Base-by-base conservation (phyloP, 2,888 invertebrate species). In the Polia nebulosa region DNA sequence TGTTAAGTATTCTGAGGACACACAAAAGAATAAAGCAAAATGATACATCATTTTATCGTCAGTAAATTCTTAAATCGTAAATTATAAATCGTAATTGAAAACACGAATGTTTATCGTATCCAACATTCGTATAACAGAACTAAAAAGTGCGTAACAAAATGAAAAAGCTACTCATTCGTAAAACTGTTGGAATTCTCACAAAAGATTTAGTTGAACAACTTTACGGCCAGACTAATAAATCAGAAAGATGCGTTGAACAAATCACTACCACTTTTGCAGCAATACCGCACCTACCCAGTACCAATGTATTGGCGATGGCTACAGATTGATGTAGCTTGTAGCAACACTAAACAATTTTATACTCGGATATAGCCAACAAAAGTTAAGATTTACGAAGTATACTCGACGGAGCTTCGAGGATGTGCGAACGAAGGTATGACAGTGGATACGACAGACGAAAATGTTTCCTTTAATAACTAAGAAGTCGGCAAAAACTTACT, bases 301-400 rank as follows among this genome's bases (percentile, higher is more conserved):
- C 71, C 60, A 39, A 83, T 75, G 72, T 78, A 82, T 83, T 80
- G 76, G 71, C 83, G 84, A 88, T 88, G 87, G 79, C 74, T 87
- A 88, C 80, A 86, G 87, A 92, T 92, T 87, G 85, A 88, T 89
- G 89, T 92, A 79, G 61, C 67, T 61, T 72, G 72, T 90, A 87
- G 84, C 83, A 89, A 90, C 87, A 87, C 89, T 88, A 92, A 93
- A 93, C 91, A 91, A 93, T 93, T 91, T 91, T 90, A 90, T 91
- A 91, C 88, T 83, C 83, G 84, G 87, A 91, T 87, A 92, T 92
- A 90, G 88, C 88, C 87, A 88, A 86, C 90, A 89, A 91, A 94
- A 93, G 91, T 92, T 92, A 87, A 93, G 91, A 95, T 94, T 93
- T 94, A 94, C 91, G 86, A 81, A 89, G 87, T 85, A 85, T 81